Conservation (phyloP, 2,888 invertebrate species). For the Melipona beecheii region DNA sequence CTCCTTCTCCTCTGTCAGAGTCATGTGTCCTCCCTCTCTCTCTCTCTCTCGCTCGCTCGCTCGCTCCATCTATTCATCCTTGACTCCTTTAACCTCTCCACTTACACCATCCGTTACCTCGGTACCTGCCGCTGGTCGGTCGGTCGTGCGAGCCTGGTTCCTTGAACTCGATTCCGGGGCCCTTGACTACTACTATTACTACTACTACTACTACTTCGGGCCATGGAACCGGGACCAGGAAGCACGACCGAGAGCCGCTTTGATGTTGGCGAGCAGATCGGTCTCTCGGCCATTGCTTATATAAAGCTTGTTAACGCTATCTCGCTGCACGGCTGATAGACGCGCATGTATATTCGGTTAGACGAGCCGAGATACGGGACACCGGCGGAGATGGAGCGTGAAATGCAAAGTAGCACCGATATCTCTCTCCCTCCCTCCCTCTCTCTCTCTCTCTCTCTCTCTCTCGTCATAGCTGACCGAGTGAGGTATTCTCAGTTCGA, state of each 20-base stretch:
- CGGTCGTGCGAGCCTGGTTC: background rate
- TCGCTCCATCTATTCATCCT: background rate
- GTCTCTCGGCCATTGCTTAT: constrained; percentile 60
- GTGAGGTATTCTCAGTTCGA: background rate
- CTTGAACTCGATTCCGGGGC: constrained; percentile 4
- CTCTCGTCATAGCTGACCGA: background rate
- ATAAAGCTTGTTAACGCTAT: constrained; percentile 71
- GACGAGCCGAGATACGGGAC: constrained; percentile 40
- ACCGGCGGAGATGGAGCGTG: constrained; percentile 32
- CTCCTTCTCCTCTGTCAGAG: too few relatives aligned
- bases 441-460: constrained; percentile 32
- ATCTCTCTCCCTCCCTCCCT: constrained; percentile 2
- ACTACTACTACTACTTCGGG: background rate
- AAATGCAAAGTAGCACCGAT: constrained; percentile 46
- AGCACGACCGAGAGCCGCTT: constrained; percentile 58
- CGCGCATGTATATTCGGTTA: constrained; percentile 56
- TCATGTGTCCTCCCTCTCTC: background rate
- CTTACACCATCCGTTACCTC: background rate
- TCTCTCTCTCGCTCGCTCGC: background rate
- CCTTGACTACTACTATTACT: constrained; percentile 1
- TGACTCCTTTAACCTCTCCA: background rate
- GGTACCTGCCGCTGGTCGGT: background rate
- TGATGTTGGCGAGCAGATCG: constrained; percentile 64
- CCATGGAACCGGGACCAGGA: constrained; percentile 43
- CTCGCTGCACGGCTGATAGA: constrained; percentile 50